A percentile compares a stretch with the other conserved stretches of the same genome.
Evolutionary conservation across 2,113 vertebrate genomes (phyloP).

Genomic region (Carettochelys insculpta): DNA sequence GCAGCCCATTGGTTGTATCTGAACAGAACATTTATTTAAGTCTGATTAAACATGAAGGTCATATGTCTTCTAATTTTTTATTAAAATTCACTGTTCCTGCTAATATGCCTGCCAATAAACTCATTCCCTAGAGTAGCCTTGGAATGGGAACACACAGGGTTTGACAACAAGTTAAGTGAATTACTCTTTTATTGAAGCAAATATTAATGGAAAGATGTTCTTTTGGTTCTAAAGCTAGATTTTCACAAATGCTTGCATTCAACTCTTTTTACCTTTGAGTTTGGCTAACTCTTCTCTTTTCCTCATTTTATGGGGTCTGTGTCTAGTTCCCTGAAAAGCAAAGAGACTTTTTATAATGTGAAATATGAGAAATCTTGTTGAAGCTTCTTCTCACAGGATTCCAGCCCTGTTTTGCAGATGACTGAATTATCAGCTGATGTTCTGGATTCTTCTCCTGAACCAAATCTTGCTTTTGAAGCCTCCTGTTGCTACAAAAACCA

Average conservation of each 20-base stretch:
- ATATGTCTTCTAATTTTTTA: not conserved
- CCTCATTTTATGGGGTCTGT: conserved; percentile 20
- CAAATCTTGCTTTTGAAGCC: conserved; percentile 25
- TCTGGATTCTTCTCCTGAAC: not conserved
- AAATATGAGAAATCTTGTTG: conserved; percentile 9
- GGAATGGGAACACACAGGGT: not conserved
- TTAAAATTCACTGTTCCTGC: not conserved
- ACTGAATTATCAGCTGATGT: conserved; percentile 14
- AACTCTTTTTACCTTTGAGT: conserved; percentile 40
- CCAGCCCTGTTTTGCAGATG: not conserved
- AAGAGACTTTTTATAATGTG: not conserved
- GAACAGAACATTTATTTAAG: not conserved
- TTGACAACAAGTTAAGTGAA: not conserved
- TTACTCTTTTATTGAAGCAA: not conserved
- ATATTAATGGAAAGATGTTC: not conserved
- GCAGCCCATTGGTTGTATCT: not conserved
- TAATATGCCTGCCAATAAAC: not conserved
- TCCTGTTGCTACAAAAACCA: conserved; percentile 48
- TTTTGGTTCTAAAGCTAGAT: not conserved
- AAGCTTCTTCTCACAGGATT: not conserved
- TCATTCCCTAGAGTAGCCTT: not conserved
- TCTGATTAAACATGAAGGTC: not conserved
- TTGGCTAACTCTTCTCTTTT: conserved; percentile 9
- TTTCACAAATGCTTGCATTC: not conserved
- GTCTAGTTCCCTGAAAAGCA: conserved; percentile 44